Evolutionary conservation across 2,888 invertebrate species (phyloP).

Genomic region (Cosmopolites sordidus): DNA sequence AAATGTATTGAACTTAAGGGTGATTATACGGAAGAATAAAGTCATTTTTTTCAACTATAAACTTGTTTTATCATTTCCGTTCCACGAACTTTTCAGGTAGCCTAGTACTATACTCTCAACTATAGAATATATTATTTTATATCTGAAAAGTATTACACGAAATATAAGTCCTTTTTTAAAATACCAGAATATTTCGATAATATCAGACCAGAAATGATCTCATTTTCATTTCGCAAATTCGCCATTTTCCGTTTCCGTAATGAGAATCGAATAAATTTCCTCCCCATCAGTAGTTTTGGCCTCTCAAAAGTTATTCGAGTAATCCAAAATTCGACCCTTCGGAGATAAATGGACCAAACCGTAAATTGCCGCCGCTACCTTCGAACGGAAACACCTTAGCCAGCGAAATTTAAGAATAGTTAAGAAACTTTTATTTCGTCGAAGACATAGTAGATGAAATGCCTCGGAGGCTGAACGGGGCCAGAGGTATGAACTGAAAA

Average conservation of each 20-base stretch:
- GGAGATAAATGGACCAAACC: constrained; percentile 12
- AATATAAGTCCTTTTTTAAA: too few species aligned
- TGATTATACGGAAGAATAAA: too few species aligned
- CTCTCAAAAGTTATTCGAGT: background rate
- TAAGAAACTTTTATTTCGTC: constrained; percentile 15
- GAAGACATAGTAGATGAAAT: constrained; percentile 16
- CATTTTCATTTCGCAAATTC: too few species aligned
- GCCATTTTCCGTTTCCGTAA: background rate
- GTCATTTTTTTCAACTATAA: too few species aligned
- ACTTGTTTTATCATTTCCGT: too few species aligned
- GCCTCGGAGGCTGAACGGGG: constrained; percentile 12
- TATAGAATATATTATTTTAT: too few species aligned
- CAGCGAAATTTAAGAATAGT: constrained; percentile 14
- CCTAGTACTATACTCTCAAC: too few species aligned
- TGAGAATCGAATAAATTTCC: background rate
- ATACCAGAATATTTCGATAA: too few species aligned
- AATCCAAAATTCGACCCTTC: constrained; percentile 9
- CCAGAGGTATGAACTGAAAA: constrained; percentile 21
- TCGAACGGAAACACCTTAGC: constrained; percentile 13
- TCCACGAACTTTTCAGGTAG: too few species aligned
- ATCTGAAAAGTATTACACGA: too few species aligned
- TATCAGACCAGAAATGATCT: too few species aligned
- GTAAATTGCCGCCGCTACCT: constrained; percentile 10
- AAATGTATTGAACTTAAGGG: too few species aligned
- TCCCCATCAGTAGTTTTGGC: background rate